These are phyloP conservation scores for Orthosia gracilis DNA, from an alignment of 2,888 invertebrate species.

Conservation along the genomic window DNA sequence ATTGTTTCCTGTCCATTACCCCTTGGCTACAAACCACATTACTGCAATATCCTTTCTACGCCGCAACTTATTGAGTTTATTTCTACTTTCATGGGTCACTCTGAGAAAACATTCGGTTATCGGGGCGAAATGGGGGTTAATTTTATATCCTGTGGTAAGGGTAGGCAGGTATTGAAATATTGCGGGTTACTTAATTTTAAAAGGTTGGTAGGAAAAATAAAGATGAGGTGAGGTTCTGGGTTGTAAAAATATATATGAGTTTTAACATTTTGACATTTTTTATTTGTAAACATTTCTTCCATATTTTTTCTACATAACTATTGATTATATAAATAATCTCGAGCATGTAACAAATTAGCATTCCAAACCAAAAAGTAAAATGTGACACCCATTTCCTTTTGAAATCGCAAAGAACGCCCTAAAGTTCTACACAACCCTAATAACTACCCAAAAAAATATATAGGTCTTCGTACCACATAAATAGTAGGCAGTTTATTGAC, in stretches of 20 bases:
- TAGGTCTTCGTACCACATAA: slow-evolving; percentile 44
- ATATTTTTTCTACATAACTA: no score
- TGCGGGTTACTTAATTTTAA: slow-evolving; percentile 24
- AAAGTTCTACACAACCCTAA: neutral
- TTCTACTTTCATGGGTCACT: slow-evolving; percentile 73
- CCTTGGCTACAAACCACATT: slow-evolving; percentile 79
- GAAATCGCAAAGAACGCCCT: no score
- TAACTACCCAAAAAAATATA: slow-evolving; percentile 1
- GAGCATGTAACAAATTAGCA: no score
- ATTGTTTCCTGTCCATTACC: slow-evolving; percentile 83
- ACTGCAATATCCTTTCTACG: slow-evolving; percentile 79
- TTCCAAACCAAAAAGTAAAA: no score
- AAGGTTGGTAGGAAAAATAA: neutral
- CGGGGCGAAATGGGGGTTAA: slow-evolving; percentile 44
- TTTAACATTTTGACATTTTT: no score
- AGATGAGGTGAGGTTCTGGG: no score
- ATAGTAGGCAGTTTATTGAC: slow-evolving; percentile 53
- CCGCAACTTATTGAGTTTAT: slow-evolving; percentile 84
- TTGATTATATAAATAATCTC: no score
- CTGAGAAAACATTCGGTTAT: slow-evolving; percentile 63
- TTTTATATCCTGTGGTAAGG: slow-evolving; percentile 24
- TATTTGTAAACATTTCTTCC: no score
- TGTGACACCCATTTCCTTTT: no score
- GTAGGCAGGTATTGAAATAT: slow-evolving; percentile 33
- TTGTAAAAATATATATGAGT: no score